Conservation (phyloP, 2,113 vertebrate species). For the Mesitornis unicolor region DNA sequence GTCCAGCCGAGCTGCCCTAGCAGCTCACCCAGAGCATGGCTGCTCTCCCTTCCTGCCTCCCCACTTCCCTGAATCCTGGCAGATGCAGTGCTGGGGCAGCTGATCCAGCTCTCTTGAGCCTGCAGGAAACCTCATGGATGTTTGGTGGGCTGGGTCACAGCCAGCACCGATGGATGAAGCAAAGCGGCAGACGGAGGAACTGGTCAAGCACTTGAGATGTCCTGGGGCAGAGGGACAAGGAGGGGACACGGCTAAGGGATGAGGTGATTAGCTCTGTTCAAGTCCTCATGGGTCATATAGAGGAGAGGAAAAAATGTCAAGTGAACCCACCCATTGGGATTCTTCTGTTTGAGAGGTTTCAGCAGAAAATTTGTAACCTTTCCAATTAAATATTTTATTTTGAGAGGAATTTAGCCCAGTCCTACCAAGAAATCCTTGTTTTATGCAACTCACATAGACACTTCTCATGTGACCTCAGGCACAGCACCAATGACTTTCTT, state of each 20-base stretch:
- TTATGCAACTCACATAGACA: neutral
- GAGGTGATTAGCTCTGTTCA: neutral
- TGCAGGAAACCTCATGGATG: accelerated
- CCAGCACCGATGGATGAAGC: neutral
- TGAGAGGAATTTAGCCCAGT: neutral
- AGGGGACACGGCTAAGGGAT: neutral
- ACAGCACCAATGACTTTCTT: neutral
- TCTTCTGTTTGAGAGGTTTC: neutral
- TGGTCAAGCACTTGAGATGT: neutral
- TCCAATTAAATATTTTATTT: neutral
- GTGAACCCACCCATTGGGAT: neutral
- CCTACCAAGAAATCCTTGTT: neutral
- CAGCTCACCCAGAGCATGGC: neutral
- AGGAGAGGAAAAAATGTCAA: neutral
- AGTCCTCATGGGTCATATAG: neutral
- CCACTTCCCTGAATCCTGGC: no score
- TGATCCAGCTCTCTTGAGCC: neutral
- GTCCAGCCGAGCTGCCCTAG: neutral
- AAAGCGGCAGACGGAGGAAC: neutral
- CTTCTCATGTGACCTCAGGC: neutral
- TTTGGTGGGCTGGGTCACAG: neutral
- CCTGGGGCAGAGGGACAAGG: neutral
- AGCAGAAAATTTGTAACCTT: neutral
- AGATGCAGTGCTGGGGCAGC: neutral
- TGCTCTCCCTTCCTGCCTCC: neutral